Percentiles rank a stretch among this genome's conserved stretches.
Evolutionary conservation across 2,113 vertebrate genomes (phyloP).

Genomic region (Phainopepla nitens): DNA sequence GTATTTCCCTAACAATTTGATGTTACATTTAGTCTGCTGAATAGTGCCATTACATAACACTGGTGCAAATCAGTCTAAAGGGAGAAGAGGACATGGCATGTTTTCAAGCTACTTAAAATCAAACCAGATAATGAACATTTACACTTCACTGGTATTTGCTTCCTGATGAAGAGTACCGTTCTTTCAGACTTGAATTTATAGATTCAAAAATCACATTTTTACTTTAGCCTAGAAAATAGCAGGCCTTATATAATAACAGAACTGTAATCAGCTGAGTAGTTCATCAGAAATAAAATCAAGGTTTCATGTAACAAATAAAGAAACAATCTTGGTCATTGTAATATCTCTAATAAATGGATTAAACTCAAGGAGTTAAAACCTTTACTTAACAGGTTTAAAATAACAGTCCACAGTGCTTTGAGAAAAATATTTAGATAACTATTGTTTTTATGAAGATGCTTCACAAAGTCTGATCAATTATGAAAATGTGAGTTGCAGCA

Average conservation of each 20-base stretch:
- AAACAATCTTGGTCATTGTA: constrained; percentile 33
- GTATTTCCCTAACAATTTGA: not conserved
- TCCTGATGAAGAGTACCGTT: not conserved
- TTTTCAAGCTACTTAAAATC: not conserved
- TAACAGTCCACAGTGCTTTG: not conserved
- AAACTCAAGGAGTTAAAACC: constrained; percentile 32
- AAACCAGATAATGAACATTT: not conserved
- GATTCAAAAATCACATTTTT: not conserved
- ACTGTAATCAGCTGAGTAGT: constrained; percentile 42
- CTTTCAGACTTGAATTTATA: not conserved
- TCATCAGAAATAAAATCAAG: constrained; percentile 53
- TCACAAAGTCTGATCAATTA: constrained; percentile 6
- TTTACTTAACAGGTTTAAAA: constrained; percentile 22
- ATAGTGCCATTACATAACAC: not conserved
- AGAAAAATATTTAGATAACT: constrained; percentile 4
- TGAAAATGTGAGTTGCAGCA: not conserved
- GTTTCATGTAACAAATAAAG: constrained; percentile 55
- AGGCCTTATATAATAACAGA: not conserved
- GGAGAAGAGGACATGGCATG: not conserved
- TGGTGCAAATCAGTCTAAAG: not conserved
- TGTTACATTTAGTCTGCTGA: not conserved
- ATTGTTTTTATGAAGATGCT: not conserved
- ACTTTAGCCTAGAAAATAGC: not conserved
- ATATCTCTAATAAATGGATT: constrained; percentile 48
- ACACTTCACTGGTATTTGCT: not conserved